phyloP scores from a whole-genome alignment of 2,113 vertebrate species.

The Daubentonia madagascariensis region DNA sequence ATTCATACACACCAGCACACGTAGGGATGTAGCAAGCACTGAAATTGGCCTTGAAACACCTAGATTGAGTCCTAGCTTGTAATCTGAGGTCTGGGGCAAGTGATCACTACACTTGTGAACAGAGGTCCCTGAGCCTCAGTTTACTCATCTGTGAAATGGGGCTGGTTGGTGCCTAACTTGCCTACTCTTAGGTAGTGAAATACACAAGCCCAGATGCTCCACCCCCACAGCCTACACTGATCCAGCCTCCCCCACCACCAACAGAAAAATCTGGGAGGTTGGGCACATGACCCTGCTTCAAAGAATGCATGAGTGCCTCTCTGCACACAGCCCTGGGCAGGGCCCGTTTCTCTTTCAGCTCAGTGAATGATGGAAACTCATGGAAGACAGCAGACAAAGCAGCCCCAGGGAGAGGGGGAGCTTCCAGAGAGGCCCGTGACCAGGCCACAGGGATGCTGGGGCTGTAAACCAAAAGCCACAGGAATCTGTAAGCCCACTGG shows the following conservation, averaged over 20 bases:
- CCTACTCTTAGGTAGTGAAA: not conserved
- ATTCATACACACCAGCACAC: not conserved
- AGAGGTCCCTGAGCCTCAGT: not conserved
- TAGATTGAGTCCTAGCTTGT: not conserved
- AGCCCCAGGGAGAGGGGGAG: not conserved
- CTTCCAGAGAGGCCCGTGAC: conserved; percentile 66
- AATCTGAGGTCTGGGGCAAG: not conserved
- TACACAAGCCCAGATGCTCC: not conserved
- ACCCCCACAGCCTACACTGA: not conserved
- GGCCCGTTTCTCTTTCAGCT: conserved; percentile 38
- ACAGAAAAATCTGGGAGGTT: conserved; percentile 25
- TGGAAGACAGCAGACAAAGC: conserved; percentile 68
- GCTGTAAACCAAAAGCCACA: conserved; percentile 34
- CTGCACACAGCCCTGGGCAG: not conserved
- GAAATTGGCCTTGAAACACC: not conserved
- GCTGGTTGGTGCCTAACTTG: not conserved
- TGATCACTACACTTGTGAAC: not conserved
- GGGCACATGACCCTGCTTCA: conserved; percentile 10
- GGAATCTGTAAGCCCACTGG: not conserved
- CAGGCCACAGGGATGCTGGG: not conserved
- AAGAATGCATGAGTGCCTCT: conserved; percentile 29
- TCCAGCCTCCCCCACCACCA: not conserved
- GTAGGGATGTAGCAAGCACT: not conserved
- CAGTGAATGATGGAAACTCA: conserved; percentile 50
- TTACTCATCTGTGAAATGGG: not conserved